Base-by-base conservation (phyloP, 2,797 vertebrate genomes). In the Myoxocephalus aenaeus region DNA sequence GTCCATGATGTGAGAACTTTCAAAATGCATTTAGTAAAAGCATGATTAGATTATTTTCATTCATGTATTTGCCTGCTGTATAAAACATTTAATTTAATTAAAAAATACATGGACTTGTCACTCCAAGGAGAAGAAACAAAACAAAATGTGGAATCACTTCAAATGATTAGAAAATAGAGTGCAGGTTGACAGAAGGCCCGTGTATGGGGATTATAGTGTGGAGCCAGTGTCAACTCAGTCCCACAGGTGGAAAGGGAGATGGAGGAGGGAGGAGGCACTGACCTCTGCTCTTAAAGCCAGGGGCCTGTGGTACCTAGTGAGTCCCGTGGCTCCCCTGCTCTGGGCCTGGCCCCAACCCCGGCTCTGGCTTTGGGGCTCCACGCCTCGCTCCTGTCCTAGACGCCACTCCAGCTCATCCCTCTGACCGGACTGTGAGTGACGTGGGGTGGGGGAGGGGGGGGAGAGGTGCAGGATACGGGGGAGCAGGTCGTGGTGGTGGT, bases 391-490 rank as follows among this genome's bases (percentile, higher is more conserved):
- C 94, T 94, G 96, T 94, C 94, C 95, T 93, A 96, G 95, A 92
- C 96, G 96, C 96, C 97, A 97, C 93, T 98, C 97, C 96, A 96
- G 95, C 96, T 98, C 97, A 94, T 99, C 97, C 95, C 96, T 98
- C 96, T 96, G 96, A 96, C 95, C 96, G 95, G 96, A 98, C 97
- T 99, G 97, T 97, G 96, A 94, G 93, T 94, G 92, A 89, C 83
- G 90, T 89, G 89, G 89, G 86, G 79, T 27, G 72, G 82, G 80
- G 69, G 8, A 44, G 63, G 72, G 71, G 75, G 71, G 66, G 74
- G 84, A 88, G 71, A 53, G 84, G 88, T 84, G 87, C 42, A 91
- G 93, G 92, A 90, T 92, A 95, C 90, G 92, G 95, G 85, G 94
- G 82, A 80, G 92, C 93, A 93, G 92, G 90, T 75, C 77, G 89